A percentile compares a stretch with the other conserved stretches of the same genome.
These are phyloP conservation scores for Sturnus vulgaris DNA, from an alignment of 2,113 vertebrate genomes.

Conservation along the genomic window DNA sequence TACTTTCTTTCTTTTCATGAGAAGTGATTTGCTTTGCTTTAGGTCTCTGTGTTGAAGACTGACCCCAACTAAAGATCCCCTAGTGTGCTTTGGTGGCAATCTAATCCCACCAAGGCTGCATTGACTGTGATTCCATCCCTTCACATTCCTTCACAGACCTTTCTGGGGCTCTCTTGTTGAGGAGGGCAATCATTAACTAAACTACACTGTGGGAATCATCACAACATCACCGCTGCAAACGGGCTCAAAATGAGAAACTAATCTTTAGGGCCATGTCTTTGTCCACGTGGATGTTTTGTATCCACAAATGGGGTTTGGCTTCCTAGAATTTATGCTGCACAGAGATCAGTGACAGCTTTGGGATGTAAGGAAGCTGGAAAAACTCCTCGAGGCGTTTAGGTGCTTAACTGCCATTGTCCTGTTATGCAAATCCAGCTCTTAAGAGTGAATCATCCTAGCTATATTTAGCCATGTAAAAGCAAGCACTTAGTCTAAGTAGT, in stretches of 20 bases:
- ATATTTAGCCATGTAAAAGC: slow-evolving; percentile 17
- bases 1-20: not conserved
- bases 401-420: not conserved
- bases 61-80: not conserved
- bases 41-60: not conserved
- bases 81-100: not conserved
- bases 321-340: not conserved
- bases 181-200: not conserved
- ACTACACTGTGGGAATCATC: not conserved
- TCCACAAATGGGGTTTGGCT: not conserved
- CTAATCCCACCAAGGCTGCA: not conserved
- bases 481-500: slow-evolving; percentile 7
- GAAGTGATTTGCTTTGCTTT: not conserved
- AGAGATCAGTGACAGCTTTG: not conserved
- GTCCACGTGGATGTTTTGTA: not conserved
- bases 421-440: slow-evolving; percentile 14
- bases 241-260: not conserved
- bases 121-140: not conserved
- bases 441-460: slow-evolving; percentile 18
- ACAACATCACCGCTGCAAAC: not conserved
- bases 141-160: not conserved
- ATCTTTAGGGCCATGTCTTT: not conserved
- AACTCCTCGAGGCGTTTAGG: not conserved
- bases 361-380: not conserved
- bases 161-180: not conserved